Evolutionary conservation across 2,113 vertebrate species (phyloP).

Genomic region (Carettochelys insculpta): DNA sequence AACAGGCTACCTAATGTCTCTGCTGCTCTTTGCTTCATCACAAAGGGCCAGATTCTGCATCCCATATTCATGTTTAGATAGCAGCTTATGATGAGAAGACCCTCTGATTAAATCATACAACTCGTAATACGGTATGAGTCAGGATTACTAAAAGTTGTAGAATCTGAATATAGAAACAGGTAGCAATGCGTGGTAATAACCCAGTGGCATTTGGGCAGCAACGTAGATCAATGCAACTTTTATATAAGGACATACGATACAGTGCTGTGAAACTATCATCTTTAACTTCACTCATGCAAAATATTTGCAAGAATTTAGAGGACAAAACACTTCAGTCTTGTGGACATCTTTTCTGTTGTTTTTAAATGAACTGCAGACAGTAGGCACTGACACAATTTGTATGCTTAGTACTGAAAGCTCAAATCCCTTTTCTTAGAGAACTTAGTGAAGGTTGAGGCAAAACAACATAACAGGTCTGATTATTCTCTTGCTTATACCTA

Average conservation of each 20-base stretch:
- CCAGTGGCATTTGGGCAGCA: background rate
- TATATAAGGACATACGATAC: background rate
- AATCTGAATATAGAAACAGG: background rate
- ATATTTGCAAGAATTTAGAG: background rate
- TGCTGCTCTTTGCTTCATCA: background rate
- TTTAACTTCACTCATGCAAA: background rate
- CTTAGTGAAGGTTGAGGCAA: background rate
- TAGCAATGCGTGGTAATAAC: background rate
- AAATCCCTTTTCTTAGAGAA: background rate
- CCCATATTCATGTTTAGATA: background rate
- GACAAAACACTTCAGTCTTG: background rate
- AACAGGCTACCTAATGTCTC: background rate
- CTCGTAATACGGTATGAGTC: background rate
- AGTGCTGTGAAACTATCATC: background rate
- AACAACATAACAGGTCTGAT: background rate
- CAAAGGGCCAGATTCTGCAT: background rate
- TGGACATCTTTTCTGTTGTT: background rate
- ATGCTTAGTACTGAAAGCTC: background rate
- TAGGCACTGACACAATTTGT: background rate
- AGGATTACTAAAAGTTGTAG: background rate
- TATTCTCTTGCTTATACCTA: background rate
- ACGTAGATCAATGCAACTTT: background rate
- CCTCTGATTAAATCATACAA: fast-evolving
- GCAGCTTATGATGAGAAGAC: background rate
- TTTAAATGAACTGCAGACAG: background rate